Evolutionary conservation across 2,888 invertebrate genomes (phyloP).

Genomic region (Pherbina coryleti): DNA sequence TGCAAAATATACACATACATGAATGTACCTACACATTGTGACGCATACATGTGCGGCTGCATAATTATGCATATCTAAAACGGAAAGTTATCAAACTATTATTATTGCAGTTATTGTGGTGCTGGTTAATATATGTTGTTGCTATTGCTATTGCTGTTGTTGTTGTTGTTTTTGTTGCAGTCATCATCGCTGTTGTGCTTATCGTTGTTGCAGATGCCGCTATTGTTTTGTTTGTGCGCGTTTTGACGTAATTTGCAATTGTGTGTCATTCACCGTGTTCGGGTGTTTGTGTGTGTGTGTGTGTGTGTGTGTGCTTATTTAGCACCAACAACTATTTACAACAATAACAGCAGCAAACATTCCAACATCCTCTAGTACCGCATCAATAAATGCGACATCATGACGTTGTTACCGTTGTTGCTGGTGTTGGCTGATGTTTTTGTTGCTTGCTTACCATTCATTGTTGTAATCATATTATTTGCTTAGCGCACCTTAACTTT

Average conservation of each 20-base stretch:
- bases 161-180: background rate
- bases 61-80: constrained; percentile 16
- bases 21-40: too few relatives aligned
- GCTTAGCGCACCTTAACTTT: background rate
- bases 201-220: background rate
- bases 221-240: background rate
- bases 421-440: background rate
- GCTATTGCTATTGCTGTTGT: background rate
- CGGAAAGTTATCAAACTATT: background rate
- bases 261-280: background rate
- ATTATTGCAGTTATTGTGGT: background rate
- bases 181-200: too few relatives aligned
- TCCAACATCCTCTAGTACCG: background rate
- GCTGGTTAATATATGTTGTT: background rate
- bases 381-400: background rate
- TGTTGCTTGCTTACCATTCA: background rate
- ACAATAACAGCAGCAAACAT: background rate
- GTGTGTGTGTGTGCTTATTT: background rate
- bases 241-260: background rate
- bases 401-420: background rate
- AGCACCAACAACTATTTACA: too few relatives aligned
- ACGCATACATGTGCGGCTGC: constrained; percentile 35
- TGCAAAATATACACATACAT: too few relatives aligned
- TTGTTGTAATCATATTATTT: background rate
- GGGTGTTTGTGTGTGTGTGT: background rate